These are phyloP conservation scores for Tenthredo notha DNA, from an alignment of 2,888 invertebrate genomes.

Conservation along the genomic window DNA sequence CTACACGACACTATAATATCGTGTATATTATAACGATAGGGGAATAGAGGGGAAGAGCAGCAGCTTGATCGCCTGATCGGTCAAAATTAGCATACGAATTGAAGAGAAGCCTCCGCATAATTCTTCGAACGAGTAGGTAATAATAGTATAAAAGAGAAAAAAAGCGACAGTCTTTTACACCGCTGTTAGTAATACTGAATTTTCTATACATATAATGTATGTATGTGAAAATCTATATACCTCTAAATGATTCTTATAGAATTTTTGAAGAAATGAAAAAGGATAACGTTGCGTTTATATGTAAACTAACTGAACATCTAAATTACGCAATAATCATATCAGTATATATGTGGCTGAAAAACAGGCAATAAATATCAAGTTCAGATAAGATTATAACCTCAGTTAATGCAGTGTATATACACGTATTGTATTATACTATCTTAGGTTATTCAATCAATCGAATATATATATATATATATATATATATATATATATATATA, in stretches of 20 bases:
- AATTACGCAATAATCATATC: background rate
- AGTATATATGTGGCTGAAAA: background rate
- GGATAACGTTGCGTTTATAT: too few relatives aligned
- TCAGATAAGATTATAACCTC: slow-evolving; percentile 60
- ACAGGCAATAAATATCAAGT: slow-evolving; percentile 43
- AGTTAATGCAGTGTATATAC: background rate
- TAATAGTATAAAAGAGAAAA: background rate
- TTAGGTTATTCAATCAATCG: background rate
- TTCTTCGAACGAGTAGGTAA: background rate
- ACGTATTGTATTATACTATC: background rate
- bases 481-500: background rate
- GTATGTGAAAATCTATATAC: background rate
- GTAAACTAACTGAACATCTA: background rate
- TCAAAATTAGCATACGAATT: slow-evolving; percentile 45
- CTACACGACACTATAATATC: background rate
- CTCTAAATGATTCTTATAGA: background rate
- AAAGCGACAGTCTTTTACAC: slow-evolving; percentile 16
- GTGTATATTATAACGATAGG: background rate
- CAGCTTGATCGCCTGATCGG: slow-evolving; percentile 31
- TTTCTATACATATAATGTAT: background rate
- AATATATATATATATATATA: background rate
- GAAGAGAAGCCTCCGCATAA: slow-evolving; percentile 14
- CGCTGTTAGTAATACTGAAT: background rate
- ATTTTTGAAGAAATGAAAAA: too few relatives aligned
- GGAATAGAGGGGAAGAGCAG: background rate